A percentile compares a stretch with the other conserved stretches of the same genome.
Evolutionary conservation across 2,797 vertebrate genomes (phyloP).

Genomic region (Microhierax caerulescens): DNA sequence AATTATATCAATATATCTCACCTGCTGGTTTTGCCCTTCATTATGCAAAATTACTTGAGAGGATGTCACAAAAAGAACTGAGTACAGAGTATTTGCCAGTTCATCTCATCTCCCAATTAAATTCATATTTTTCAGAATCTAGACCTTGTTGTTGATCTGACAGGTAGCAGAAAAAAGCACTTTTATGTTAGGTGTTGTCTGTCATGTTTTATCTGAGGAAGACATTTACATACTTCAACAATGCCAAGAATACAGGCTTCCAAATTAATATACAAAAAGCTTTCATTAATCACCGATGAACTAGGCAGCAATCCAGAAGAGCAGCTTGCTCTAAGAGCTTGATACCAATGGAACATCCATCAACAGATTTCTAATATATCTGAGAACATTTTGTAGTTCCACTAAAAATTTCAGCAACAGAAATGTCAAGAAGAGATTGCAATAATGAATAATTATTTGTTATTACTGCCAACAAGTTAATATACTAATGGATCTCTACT

Average conservation of each 20-base stretch:
- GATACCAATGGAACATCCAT: constrained; percentile 36
- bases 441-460: background rate
- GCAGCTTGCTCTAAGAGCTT: constrained; percentile 16
- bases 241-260: constrained; percentile 23
- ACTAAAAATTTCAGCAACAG: background rate
- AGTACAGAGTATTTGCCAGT: background rate
- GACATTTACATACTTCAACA: background rate
- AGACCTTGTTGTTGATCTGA: constrained; percentile 17
- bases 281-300: constrained; percentile 31
- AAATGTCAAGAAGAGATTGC: background rate
- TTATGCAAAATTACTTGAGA: background rate
- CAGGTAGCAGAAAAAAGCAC: constrained; percentile 29
- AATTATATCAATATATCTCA: background rate
- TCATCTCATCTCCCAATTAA: background rate
- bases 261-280: constrained; percentile 7
- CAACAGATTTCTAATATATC: constrained; percentile 8
- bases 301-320: constrained; percentile 20
- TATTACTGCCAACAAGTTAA: background rate
- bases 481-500: background rate
- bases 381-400: constrained; percentile 14
- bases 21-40: background rate
- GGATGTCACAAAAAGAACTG: background rate
- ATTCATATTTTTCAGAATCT: background rate
- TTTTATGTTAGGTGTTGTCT: constrained; percentile 10
- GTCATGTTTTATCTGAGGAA: constrained; percentile 58